Evolutionary conservation across 2,113 vertebrate species (phyloP), one percentile per base, ranked within the genome.

Genomic region (Cacatua alba): DNA sequence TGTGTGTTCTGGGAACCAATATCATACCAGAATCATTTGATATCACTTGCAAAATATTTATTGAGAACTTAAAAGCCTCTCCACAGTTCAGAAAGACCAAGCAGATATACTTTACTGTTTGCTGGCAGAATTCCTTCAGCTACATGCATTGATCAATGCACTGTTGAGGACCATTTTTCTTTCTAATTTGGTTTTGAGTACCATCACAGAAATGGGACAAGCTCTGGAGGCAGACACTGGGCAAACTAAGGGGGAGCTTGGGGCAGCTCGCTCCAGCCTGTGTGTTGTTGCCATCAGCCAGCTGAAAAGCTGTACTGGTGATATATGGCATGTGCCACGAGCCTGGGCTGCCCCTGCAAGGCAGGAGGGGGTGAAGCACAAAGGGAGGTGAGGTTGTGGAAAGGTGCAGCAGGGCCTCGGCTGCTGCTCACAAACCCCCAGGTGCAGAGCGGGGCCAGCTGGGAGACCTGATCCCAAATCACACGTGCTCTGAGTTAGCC

Each of bases 211-310:
- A 63, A 52, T 8, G 18, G 57, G 35, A 51, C 14, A 77, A 2
- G 1, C 46, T 37, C 33, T 52, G 26, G 18, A 51, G 79, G 18
- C 80, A 26, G 68, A 21, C 44, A 3, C 35, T 62, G 60, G 28
- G 21, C 35, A 65, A 9, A 49, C 10, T 6, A 23, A 44, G 28
- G 17, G 25, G 11, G 25, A 28, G 62, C 43, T 63, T 17, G 20
- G 41, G 23, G 63, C 23, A 48, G 15, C 41, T 33, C 4, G 57
- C 23, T n/a, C 12, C 28, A 2, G 0, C 16, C 24, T 55, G 31
- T 72, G 11, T 29, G 21, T 23, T 2, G 2, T 57, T 33, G 64
- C 26, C 21, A 7, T 3, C 0, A 0, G 23, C 19, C 3, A 2
- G 26, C 26, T 72, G 48, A 20, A 44, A 44, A 41, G 44, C 81